These are phyloP conservation scores for Rhineura floridana DNA, from an alignment of 2,113 vertebrate species.

Conservation along the genomic window DNA sequence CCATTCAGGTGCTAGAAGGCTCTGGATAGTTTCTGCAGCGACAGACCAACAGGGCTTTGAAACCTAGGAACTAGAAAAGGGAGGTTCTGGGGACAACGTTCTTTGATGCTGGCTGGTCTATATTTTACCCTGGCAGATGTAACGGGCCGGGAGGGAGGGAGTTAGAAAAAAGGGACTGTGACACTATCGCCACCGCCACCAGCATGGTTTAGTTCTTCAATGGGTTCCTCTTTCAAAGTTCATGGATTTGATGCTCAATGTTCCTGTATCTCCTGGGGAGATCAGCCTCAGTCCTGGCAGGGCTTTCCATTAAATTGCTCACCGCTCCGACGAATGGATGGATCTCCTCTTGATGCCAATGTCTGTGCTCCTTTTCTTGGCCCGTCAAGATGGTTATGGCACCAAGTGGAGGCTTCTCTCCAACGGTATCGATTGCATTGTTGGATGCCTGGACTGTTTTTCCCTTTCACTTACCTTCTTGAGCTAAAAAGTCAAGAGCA, in stretches of 20 bases:
- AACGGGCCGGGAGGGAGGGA: not conserved
- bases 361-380: not conserved
- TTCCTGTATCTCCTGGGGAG: not conserved
- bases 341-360: not conserved
- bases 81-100: not conserved
- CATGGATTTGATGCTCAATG: not conserved
- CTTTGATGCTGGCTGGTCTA: not conserved
- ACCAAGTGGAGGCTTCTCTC: not conserved
- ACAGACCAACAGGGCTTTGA: not conserved
- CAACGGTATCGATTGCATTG: not conserved
- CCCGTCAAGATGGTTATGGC: not conserved
- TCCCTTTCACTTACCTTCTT: slow-evolving; percentile 4
- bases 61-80: not conserved
- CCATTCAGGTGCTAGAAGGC: not conserved
- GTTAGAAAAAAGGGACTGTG: not conserved
- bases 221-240: not conserved
- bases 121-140: not conserved
- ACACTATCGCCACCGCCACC: not conserved
- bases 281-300: not conserved
- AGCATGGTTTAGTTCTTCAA: not conserved
- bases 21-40: not conserved
- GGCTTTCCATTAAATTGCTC: not conserved
- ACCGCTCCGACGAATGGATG: not conserved
- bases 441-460: not conserved
- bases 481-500: slow-evolving; percentile 19